Percentiles rank a stretch among this genome's conserved stretches.
phyloP scores from a whole-genome alignment of 2,888 invertebrate genomes.

The Octonoba sinensis region DNA sequence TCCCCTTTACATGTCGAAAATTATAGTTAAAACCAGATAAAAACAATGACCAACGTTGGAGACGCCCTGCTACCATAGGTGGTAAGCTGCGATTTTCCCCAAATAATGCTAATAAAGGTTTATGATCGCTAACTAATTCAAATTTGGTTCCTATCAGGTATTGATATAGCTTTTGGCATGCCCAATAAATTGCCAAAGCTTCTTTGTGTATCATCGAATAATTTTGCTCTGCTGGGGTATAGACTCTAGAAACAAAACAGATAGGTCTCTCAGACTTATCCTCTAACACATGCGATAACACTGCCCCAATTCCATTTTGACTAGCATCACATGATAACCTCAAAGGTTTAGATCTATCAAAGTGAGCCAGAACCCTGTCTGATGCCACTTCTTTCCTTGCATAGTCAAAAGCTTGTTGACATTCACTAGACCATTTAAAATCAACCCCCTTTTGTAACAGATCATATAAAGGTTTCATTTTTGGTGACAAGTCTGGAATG shows the following conservation, averaged over 20 bases:
- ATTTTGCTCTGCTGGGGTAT: not conserved
- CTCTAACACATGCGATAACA: no score
- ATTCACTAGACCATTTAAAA: slow-evolving; percentile 3
- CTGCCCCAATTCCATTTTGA: not conserved
- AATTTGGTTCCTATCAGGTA: no score
- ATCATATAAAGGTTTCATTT: slow-evolving; percentile 16
- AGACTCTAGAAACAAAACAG: slow-evolving; percentile 3
- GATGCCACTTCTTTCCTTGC: not conserved
- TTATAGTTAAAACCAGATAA: no score
- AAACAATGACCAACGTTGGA: no score
- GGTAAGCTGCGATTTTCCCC: not conserved
- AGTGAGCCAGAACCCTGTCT: not conserved
- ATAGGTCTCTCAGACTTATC: not conserved
- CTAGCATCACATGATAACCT: not conserved
- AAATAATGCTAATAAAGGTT: not conserved
- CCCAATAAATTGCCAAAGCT: not conserved
- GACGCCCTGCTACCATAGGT: no score
- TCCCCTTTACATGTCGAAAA: no score
- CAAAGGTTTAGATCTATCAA: not conserved
- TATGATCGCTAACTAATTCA: not conserved
- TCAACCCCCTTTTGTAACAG: slow-evolving; percentile 8
- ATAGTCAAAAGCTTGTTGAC: not conserved
- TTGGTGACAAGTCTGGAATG: not conserved
- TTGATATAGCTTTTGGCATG: no score
- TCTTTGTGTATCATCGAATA: slow-evolving; percentile 10